These are phyloP conservation scores for Danaus plexippus DNA, from an alignment of 1,140 invertebrate genomes.

Conservation along the genomic window DNA sequence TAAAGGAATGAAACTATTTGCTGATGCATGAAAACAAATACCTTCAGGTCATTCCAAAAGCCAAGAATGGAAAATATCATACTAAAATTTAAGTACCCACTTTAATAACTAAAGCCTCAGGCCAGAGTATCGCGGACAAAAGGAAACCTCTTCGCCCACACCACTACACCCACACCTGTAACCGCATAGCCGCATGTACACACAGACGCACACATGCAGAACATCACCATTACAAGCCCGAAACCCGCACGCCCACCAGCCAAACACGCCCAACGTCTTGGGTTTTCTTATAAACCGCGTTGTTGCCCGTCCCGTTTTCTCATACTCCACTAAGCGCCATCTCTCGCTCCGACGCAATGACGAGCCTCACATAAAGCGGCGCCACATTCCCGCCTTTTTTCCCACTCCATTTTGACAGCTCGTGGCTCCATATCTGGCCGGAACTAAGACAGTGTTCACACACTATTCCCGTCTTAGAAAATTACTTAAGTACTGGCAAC, in stretches of 20 bases:
- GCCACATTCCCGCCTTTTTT: constrained; percentile 71
- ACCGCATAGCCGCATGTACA: constrained; percentile 33
- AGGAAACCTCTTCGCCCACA: constrained; percentile 47
- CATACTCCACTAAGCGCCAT: constrained; percentile 13
- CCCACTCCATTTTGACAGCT: constrained; percentile 72
- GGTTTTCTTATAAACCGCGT: constrained; percentile 72
- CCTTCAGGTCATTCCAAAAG: constrained; percentile 34
- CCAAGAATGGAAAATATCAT: constrained; percentile 56
- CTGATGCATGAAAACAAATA: constrained; percentile 23
- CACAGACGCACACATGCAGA: constrained; percentile 39
- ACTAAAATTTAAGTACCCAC: constrained; percentile 63
- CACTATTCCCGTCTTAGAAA: neutral
- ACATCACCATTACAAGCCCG: constrained; percentile 45
- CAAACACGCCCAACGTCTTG: constrained; percentile 71
- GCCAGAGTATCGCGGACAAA: constrained; percentile 68
- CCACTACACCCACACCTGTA: constrained; percentile 36
- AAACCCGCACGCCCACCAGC: constrained; percentile 67
- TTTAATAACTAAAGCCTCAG: constrained; percentile 66
- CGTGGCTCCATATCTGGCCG: constrained; percentile 70
- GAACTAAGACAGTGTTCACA: constrained; percentile 64
- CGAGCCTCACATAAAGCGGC: constrained; percentile 68
- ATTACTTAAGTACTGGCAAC: too few relatives aligned
- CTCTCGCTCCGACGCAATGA: constrained; percentile 60
- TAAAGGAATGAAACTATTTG: neutral
- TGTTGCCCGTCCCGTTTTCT: constrained; percentile 53